Percentiles rank a stretch among this genome's conserved stretches.
These are phyloP conservation scores for Chloroclysta siterata DNA, from an alignment of 2,888 invertebrate species.

Conservation along the genomic window DNA sequence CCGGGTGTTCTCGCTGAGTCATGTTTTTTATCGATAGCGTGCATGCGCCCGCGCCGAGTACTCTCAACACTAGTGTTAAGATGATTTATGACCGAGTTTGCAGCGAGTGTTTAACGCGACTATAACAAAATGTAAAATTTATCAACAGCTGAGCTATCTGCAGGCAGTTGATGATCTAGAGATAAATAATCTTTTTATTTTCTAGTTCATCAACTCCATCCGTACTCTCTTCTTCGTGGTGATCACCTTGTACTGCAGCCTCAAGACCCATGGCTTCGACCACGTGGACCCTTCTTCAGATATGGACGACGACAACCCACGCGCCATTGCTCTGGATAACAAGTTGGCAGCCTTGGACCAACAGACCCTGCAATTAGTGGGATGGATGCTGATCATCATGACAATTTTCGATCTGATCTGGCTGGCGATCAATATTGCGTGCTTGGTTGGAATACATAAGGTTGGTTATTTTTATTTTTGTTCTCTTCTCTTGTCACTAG, in stretches of 20 bases:
- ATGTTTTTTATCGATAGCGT: too few relatives aligned
- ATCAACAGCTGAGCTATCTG: too few relatives aligned
- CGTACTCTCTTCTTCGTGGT: constrained; percentile 47
- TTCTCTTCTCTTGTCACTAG: too few relatives aligned
- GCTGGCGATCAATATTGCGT: constrained; percentile 53
- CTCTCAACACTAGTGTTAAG: too few relatives aligned
- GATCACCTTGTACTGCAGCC: constrained; percentile 45
- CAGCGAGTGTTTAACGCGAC: too few relatives aligned
- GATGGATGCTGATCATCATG: constrained; percentile 44
- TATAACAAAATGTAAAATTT: too few relatives aligned
- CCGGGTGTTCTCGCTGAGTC: too few relatives aligned
- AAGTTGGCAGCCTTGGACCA: constrained; percentile 28
- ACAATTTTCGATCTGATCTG: constrained; percentile 50
- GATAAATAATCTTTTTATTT: neutral
- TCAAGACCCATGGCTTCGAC: constrained; percentile 52
- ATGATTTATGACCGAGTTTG: too few relatives aligned
- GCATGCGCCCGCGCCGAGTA: too few relatives aligned
- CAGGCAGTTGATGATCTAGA: too few relatives aligned
- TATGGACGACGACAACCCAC: constrained; percentile 8
- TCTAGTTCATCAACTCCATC: constrained; percentile 49
- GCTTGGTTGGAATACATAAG: constrained; percentile 59
- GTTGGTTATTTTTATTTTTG: constrained; percentile 37
- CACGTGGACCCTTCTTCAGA: constrained; percentile 41
- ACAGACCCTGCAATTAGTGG: constrained; percentile 43
- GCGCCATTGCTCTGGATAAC: neutral